Conservation (phyloP, 2,113 vertebrate genomes). For the Hippopotamus amphibius region DNA sequence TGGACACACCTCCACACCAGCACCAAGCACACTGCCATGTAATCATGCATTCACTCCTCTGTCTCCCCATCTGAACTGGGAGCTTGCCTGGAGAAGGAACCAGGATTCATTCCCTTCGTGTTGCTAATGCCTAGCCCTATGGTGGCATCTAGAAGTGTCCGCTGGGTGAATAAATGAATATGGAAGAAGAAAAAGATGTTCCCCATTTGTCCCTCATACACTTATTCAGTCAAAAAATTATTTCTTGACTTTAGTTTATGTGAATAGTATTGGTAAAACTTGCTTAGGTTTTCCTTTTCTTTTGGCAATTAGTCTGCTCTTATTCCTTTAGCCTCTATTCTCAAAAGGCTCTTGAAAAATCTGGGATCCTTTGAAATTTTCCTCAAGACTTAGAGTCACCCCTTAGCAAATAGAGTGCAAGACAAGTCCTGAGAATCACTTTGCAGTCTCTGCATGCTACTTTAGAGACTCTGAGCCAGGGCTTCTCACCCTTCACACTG, state of each 20-base stretch:
- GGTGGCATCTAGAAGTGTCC: background rate
- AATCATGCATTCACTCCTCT: background rate
- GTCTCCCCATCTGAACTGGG: background rate
- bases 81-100: background rate
- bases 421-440: background rate
- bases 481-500: background rate
- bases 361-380: background rate
- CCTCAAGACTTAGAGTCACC: background rate
- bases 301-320: background rate
- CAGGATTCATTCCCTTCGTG: background rate
- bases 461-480: background rate
- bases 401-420: background rate
- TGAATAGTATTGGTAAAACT: background rate
- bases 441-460: background rate
- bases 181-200: background rate
- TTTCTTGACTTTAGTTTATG: background rate
- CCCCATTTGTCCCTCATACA: background rate
- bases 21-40: background rate
- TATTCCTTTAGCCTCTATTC: constrained; percentile 4
- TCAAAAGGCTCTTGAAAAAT: background rate
- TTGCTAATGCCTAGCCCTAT: background rate
- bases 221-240: background rate
- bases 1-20: background rate
- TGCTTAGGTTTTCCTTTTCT: background rate
- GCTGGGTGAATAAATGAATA: background rate